Evolutionary conservation across 2,113 vertebrate genomes (phyloP), one percentile per base, ranked within the genome.

Genomic region (Fregetta grallaria): DNA sequence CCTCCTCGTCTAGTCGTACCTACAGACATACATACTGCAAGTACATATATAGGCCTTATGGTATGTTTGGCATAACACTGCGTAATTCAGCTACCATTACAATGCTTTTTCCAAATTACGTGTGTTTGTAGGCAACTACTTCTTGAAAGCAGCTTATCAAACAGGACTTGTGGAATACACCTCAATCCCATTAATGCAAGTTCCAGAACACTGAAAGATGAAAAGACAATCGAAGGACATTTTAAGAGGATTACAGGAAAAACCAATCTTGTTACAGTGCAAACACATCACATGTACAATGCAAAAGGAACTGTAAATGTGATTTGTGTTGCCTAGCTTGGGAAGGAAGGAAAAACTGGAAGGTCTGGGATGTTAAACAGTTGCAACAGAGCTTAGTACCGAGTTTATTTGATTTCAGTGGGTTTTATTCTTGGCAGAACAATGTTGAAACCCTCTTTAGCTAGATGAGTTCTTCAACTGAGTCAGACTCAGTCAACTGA

Each of bases 171-270:
- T 34, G 32, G 62, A 97, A 91, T 94, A 91, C 92, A 61, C 55
- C 86, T 80, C 88, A 90, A 7, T 87, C 85, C 63, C 61, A 59
- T 93, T 97, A 96, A 97, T 94, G 90, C 70, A 86, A 75, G 89
- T 88, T 92, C 44, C 66, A 94, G 77, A 95, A 90, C 82, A 83
- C 50, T 22, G 73, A 61, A 87, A 92, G 85, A 97, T 96, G 91
- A 92, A 91, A 94, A 91, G 91, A 96, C 79, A 91, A 92, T 95
- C 85, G 67, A 95, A 91, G 86, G 73, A 68, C 36, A 93, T 89
- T 94, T 95, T 91, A 94, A 97, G 96, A 96, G 47, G 88, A 94
- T 96, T 95, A 90, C 27, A 75, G 44, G 86, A 59, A 96, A 91
- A 97, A 94, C 45, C 91, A 96, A 96, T 95, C 95, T 83, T 68